Evolutionary conservation across 2,113 vertebrate genomes (phyloP), one percentile per base, ranked within the genome.

Genomic region (Pelvicachromis taeniatus): DNA sequence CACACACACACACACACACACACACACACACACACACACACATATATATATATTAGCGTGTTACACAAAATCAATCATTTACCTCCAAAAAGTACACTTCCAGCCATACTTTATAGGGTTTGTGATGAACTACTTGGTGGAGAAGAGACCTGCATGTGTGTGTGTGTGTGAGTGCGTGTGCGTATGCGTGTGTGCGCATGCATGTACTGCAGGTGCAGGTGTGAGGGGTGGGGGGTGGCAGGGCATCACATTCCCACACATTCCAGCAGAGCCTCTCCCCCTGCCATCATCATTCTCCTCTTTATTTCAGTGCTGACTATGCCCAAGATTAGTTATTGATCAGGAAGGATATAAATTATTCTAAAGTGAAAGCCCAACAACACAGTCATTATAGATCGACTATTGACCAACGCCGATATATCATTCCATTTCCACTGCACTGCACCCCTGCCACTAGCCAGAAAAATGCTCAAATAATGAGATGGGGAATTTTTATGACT

Each of bases 271-370:
- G 38, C 85, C 82, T 61, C 83, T 81, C 86, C 81, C 59, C 68
- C 70, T 50, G 78, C 85, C 86, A 85, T 88, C 95, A 96, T 96
- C 94, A 95, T 94, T 96, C 95, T 95, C 85, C 88, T 91, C 95
- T 96, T 96, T 95, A 96, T 96, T 95, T 95, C 94, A 94, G 94
- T 61, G 78, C 92, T 91, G 95, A 95, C 95, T 94, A 94, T 90
- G 94, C 81, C 88, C 90, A 61, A 96, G 95, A 96, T 96, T 96
- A 96, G 93, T 95, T 96, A 96, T 96, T 95, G 96, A 96, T 96
- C 93, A 94, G 90, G 29, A 14, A 16, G 89, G 88, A 92, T 94
- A 95, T 96, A 95, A 96, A 96, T 96, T 95, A 95, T 95, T 93
- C 92, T 93, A 94, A 95, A 95, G 95, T 95, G 94, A 96, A 96